Conservation (phyloP, 1,140 invertebrate species). For the Drosophila novamexicana region DNA sequence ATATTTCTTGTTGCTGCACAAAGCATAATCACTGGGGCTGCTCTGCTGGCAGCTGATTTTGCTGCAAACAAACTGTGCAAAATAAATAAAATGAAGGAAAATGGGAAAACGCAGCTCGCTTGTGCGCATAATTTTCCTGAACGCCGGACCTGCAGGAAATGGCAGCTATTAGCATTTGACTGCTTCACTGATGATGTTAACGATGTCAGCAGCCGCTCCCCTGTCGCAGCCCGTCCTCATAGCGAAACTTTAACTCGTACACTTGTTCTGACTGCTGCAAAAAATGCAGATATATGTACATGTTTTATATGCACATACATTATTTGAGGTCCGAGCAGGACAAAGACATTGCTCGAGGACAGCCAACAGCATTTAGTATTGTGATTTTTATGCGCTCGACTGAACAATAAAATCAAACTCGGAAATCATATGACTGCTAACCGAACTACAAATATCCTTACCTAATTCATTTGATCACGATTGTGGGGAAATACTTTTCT, state of each 20-base stretch:
- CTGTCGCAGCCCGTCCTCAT: conserved; percentile 7
- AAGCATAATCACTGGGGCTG: conserved; percentile 66
- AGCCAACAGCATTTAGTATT: conserved; percentile 79
- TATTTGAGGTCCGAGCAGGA: conserved; percentile 55
- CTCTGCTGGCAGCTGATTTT: conserved; percentile 19
- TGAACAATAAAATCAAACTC: conserved; percentile 65
- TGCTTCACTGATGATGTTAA: conserved; percentile 81
- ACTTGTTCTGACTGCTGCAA: conserved; percentile 19
- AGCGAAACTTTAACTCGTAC: conserved; percentile 4
- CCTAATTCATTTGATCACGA: neutral
- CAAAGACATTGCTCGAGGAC: conserved; percentile 55
- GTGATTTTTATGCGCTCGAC: conserved; percentile 75
- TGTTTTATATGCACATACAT: conserved; percentile 69
- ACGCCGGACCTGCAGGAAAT: conserved; percentile 78
- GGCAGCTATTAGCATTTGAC: conserved; percentile 81
- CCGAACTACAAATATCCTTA: conserved; percentile 27
- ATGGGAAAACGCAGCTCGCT: conserved; percentile 59
- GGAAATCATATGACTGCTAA: neutral
- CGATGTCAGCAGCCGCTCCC: conserved; percentile 58
- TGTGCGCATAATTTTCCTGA: conserved; percentile 81
- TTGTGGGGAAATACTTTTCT: too few relatives aligned
- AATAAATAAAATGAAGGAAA: conserved; percentile 39
- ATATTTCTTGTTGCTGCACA: neutral
- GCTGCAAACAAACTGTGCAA: conserved; percentile 41
- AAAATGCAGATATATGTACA: conserved; percentile 7